Base-by-base conservation (phyloP, 1,140 invertebrate species). In the Battus philenor region DNA sequence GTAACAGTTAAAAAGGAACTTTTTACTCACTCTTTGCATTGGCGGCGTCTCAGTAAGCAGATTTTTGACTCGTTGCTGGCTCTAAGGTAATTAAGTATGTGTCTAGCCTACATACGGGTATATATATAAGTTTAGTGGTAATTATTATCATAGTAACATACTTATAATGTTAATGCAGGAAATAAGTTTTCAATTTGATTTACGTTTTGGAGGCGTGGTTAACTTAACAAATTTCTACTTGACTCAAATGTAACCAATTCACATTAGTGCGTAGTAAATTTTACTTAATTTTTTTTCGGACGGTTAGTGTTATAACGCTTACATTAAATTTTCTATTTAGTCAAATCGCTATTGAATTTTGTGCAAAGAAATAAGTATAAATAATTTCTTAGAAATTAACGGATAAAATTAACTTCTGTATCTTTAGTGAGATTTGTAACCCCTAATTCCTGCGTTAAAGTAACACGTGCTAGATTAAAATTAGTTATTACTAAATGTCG, bases 251-350 rank as follows among this genome's bases (percentile, higher is more conserved):
- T 29, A 27, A 29, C 38, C 38, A 29, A 41, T 26, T 51, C 34
- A 32, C 44, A 38, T 48, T 70, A 78, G 66, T 83, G 77, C 79
- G 77, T 79, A 74, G 73, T 75, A 79, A 71, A 73, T n/a, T n/a
- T n/a, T n/a, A n/a, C n/a, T n/a, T n/a, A n/a, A n/a, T n/a, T n/a
- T n/a, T n/a, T n/a, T n/a, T n/a, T n/a, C n/a, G n/a, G n/a, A n/a
- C n/a, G n/a, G n/a, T n/a, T n/a, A n/a, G n/a, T n/a, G n/a, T n/a
- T n/a, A n/a, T n/a, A n/a, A n/a, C n/a, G n/a, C 78, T 75, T 59
- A 56, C 64, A 58, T 57, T 72, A 58, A 65, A 64, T 75, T 61
- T 53, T 53, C 29, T 43, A 44, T 46, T 67, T 48, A 65, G 66
- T 69, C 64, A 68, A n/a, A n/a, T n/a, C n/a, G n/a, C n/a, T n/a